phyloP scores from a whole-genome alignment of 2,113 vertebrate species.

The Apteryx owenii region DNA sequence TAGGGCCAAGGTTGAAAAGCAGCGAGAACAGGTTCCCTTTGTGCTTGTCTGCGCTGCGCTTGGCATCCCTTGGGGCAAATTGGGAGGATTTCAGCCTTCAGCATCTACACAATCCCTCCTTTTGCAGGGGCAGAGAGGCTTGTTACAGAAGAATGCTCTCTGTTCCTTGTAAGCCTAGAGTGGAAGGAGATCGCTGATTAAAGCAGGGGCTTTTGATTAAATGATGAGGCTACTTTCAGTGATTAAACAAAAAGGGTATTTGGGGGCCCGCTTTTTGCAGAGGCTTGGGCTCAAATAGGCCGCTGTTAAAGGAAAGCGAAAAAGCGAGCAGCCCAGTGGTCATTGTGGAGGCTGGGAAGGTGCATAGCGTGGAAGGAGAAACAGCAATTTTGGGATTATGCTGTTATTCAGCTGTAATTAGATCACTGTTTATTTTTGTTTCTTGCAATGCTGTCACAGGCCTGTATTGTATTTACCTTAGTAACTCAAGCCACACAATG shows the following conservation, averaged over 20 bases:
- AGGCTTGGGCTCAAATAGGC: background rate
- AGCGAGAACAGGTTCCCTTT: slow-evolving; percentile 70
- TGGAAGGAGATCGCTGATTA: slow-evolving; percentile 64
- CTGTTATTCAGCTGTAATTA: background rate
- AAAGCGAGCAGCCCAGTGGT: background rate
- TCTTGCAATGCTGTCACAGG: slow-evolving; percentile 28
- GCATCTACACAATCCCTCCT: slow-evolving; percentile 55
- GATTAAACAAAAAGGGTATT: background rate
- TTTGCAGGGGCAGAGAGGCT: slow-evolving; percentile 43
- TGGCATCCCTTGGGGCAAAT: slow-evolving; percentile 65
- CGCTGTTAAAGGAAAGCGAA: background rate
- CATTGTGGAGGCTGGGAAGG: background rate
- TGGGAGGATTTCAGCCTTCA: slow-evolving; percentile 53
- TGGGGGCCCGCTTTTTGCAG: background rate
- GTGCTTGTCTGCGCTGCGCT: slow-evolving; percentile 44
- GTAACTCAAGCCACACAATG: slow-evolving; percentile 58
- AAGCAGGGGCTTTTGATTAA: slow-evolving; percentile 49
- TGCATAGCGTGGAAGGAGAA: background rate
- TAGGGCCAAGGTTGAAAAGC: slow-evolving; percentile 49
- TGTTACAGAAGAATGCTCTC: slow-evolving; percentile 57
- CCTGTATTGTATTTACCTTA: slow-evolving; percentile 30
- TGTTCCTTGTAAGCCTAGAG: background rate
- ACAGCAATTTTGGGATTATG: slow-evolving; percentile 19
- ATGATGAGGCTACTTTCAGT: slow-evolving; percentile 16
- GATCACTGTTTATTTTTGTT: slow-evolving; percentile 55